phyloP scores from a whole-genome alignment of 2,888 invertebrate species.

The Apamea anceps region DNA sequence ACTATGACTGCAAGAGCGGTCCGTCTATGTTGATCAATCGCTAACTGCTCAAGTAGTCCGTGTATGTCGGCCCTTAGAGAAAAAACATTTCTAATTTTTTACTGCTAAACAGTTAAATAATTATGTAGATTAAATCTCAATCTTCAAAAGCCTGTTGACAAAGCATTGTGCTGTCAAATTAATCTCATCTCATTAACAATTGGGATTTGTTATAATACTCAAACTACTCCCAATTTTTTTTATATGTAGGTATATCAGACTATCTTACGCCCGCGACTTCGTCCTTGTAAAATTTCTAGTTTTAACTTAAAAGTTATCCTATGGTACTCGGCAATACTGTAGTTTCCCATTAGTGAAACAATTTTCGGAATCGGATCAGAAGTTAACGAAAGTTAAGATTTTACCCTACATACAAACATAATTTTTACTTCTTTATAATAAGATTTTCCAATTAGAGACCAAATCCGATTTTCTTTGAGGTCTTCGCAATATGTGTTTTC shows the following conservation, averaged over 20 bases:
- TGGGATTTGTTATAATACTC: background rate
- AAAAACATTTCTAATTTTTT: background rate
- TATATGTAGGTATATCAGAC: background rate
- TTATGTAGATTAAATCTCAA: background rate
- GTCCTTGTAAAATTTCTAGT: background rate
- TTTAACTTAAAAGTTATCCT: background rate
- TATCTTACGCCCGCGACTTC: background rate
- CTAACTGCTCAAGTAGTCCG: no score
- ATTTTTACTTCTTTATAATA: background rate
- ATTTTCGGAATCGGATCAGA: background rate
- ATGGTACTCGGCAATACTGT: background rate
- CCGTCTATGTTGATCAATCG: no score
- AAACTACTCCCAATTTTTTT: background rate
- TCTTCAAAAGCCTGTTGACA: background rate
- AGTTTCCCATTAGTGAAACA: background rate
- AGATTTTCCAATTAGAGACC: background rate
- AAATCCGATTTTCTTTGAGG: background rate
- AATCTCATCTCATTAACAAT: background rate
- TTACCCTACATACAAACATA: background rate
- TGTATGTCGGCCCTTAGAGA: background rate
- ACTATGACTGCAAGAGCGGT: no score
- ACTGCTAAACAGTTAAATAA: background rate
- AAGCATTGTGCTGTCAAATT: background rate
- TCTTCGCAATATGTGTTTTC: no score
- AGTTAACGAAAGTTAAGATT: no score